Evolutionary conservation across 2,797 vertebrate species (phyloP).

Genomic region (Brotula barbata): DNA sequence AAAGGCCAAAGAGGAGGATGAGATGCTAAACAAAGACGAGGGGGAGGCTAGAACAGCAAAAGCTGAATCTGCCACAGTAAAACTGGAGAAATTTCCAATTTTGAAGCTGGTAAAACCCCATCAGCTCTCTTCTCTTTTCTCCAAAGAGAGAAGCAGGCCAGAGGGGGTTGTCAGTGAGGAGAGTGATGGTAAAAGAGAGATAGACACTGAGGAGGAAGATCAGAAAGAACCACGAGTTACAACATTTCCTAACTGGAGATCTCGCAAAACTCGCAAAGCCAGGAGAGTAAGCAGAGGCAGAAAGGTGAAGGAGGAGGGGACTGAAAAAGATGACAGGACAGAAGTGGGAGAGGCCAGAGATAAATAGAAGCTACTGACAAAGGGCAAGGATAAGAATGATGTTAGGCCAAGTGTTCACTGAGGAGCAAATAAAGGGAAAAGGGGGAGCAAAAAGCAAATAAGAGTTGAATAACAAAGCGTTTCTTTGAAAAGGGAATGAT

Average conservation of each 20-base stretch:
- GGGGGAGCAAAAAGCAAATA: neutral
- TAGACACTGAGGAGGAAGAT: neutral
- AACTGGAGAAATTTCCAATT: slow-evolving; percentile 8
- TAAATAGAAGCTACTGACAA: neutral
- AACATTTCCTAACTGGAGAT: slow-evolving; percentile 57
- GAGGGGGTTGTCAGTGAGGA: slow-evolving; percentile 14
- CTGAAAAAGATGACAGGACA: neutral
- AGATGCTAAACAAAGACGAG: neutral
- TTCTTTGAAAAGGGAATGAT: neutral
- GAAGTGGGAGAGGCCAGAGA: slow-evolving; percentile 12
- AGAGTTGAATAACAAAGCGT: neutral
- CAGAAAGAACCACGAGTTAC: neutral
- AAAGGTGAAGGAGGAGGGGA: slow-evolving; percentile 16
- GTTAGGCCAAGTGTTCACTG: neutral
- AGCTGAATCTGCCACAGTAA: neutral
- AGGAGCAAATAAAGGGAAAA: neutral
- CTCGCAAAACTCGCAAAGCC: slow-evolving; percentile 61
- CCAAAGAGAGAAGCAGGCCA: slow-evolving; percentile 17
- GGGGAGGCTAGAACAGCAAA: neutral
- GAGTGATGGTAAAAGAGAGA: slow-evolving; percentile 15
- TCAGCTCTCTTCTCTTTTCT: slow-evolving; percentile 15
- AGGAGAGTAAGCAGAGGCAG: slow-evolving; percentile 49
- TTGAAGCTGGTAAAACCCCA: slow-evolving; percentile 12
- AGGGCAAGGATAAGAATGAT: slow-evolving; percentile 1
- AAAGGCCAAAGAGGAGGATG: neutral